Percentiles rank a stretch among this genome's conserved stretches.
These are phyloP conservation scores for Cyclura pinguis DNA, from an alignment of 2,797 vertebrate genomes.

Conservation along the genomic window DNA sequence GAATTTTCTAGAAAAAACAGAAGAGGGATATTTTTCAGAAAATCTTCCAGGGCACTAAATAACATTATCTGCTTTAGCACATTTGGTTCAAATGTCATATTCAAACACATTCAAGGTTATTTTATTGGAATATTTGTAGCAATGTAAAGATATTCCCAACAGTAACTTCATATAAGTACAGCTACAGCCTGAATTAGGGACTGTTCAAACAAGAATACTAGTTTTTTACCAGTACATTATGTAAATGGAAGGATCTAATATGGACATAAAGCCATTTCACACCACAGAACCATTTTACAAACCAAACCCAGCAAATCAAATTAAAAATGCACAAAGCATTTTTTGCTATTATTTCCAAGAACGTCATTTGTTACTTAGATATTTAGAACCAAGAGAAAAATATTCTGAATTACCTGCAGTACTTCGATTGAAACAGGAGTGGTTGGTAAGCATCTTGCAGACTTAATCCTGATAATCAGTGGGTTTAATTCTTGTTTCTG, in stretches of 20 bases:
- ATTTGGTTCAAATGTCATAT: no score
- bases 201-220: neutral
- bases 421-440: conserved; percentile 76
- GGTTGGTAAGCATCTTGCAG: conserved; percentile 81
- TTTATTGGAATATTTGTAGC: no score
- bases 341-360: neutral
- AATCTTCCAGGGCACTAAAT: no score
- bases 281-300: neutral
- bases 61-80: no score
- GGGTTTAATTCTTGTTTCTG: conserved; percentile 87
- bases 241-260: neutral
- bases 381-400: neutral
- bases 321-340: neutral
- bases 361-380: neutral
- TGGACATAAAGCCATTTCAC: neutral
- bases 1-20: no score
- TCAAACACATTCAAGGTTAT: no score
- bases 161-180: neutral
- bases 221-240: neutral
- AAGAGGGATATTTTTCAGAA: no score
- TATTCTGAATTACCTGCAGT: conserved; percentile 79
- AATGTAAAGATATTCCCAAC: no score
- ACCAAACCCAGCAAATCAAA: neutral
- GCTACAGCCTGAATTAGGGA: neutral
- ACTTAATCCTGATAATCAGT: conserved; percentile 83